A percentile compares a stretch with the other conserved stretches of the same genome.
These are phyloP conservation scores for Polypterus bichir DNA, from an alignment of 2,113 vertebrate genomes.

Conservation along the genomic window DNA sequence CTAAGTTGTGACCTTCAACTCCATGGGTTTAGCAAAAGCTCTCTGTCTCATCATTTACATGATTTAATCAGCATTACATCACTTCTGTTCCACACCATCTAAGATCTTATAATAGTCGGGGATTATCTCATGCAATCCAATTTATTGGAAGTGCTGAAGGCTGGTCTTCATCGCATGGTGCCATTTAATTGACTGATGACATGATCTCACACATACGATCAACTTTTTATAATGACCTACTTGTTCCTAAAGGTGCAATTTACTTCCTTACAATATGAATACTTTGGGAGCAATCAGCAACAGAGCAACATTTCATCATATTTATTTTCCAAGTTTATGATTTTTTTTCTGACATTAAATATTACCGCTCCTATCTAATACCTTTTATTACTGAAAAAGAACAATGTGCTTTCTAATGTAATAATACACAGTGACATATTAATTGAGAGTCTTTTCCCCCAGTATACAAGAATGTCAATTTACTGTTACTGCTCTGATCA, in stretches of 20 bases:
- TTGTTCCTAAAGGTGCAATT: not conserved
- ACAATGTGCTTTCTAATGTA: no score
- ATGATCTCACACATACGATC: conserved; percentile 4
- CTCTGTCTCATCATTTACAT: conserved; percentile 1
- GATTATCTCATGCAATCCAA: conserved; percentile 5
- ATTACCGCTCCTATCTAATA: no score
- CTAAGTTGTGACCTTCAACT: not conserved
- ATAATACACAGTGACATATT: no score
- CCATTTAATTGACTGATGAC: not conserved
- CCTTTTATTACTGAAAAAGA: no score
- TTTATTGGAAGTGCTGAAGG: conserved; percentile 3
- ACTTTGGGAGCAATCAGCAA: not conserved
- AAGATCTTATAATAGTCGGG: not conserved
- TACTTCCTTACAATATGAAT: not conserved
- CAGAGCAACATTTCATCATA: no score
- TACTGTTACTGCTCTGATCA: no score
- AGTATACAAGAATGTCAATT: no score
- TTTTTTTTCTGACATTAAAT: no score
- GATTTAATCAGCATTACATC: conserved; percentile 3
- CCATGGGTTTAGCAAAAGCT: not conserved
- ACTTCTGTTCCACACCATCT: not conserved
- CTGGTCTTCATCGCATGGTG: not conserved
- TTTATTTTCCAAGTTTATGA: no score
- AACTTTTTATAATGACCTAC: not conserved
- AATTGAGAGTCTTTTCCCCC: no score